These are phyloP conservation scores for Salvelinus sp. DNA, from an alignment of 2,113 vertebrate species.

Conservation along the genomic window DNA sequence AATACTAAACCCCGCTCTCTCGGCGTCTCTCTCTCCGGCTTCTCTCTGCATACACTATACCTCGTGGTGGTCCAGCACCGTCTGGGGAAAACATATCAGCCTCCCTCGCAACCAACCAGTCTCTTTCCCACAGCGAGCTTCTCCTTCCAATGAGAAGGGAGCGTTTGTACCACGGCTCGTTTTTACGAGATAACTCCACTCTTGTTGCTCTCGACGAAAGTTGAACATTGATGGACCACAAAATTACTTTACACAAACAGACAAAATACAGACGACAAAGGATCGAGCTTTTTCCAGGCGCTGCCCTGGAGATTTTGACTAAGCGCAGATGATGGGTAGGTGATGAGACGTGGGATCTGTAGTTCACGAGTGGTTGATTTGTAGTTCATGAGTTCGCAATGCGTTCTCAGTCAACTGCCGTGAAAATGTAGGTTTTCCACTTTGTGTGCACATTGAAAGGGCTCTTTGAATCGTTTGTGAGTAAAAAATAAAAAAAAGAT, in stretches of 20 bases:
- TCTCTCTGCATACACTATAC: constrained; percentile 56
- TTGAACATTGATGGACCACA: constrained; percentile 27
- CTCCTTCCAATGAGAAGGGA: background rate
- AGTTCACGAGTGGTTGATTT: constrained; percentile 60
- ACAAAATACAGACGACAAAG: constrained; percentile 23
- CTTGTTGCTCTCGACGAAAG: constrained; percentile 22
- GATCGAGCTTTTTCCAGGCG: constrained; percentile 46
- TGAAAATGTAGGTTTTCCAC: constrained; percentile 74
- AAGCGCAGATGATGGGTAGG: constrained; percentile 43
- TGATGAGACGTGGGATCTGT: constrained; percentile 36
- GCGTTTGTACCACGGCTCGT: background rate
- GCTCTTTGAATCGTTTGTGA: constrained; percentile 78
- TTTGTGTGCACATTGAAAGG: constrained; percentile 81
- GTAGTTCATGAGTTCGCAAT: constrained; percentile 55
- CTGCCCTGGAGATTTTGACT: constrained; percentile 49
- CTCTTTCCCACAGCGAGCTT: constrained; percentile 29
- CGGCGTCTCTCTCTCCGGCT: constrained; percentile 46
- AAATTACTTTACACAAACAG: constrained; percentile 6
- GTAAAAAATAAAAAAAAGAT: constrained; percentile 55
- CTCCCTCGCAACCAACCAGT: constrained; percentile 39
- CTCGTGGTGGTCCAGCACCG: constrained; percentile 51
- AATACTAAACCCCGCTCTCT: constrained; percentile 65
- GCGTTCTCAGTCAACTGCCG: constrained; percentile 71
- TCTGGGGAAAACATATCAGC: constrained; percentile 73
- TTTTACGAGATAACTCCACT: background rate